Evolutionary conservation across 2,888 invertebrate species (phyloP), one percentile per base, ranked within the genome.

Genomic region (Pristionchus japonicus): DNA sequence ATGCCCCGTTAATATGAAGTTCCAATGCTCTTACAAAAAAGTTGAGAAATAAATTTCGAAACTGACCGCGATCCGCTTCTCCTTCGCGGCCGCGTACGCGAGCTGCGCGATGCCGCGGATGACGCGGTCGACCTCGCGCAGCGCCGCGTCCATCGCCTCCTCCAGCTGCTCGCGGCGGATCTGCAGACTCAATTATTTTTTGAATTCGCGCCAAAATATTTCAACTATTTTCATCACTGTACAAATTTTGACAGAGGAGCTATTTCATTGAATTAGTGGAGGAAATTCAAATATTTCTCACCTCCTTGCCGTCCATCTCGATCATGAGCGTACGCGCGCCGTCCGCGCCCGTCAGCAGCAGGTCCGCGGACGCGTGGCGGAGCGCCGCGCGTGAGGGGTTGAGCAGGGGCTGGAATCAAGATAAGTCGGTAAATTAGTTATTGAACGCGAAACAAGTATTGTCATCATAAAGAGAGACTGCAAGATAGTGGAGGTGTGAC

Each of bases 321-420:
- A 94, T 89, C 94, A 94, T 94, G 13, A 94, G 88, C 9, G 93
- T 90, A 27, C 89, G 89, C 37, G 96, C 96, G 23, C 47, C 77
- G 43, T 40, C 43, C 0, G 97, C 96, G 0, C 97, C 97, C 0
- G 97, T 96, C 0, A 99, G 96, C 6, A 99, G 96, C 64, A 99
- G 95, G 95, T 99, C 97, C 43, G 99, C 95, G 1, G 95, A 94
- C 3, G 98, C 97, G 0, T 96, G 94, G 91, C 96, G 96, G 89
- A 97, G 95, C 95, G 98, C 97, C 88, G 96, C 96, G 74, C 97
- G 96, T 0, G 97, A 97, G 0, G 99, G 99, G 95, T 99, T 98
- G 20, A 97, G 94, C 0, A 96, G 91, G 3, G 97, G 95, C n/a
- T 97, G 94, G 37, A 89, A 86, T 17, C n/a, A n/a, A n/a, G n/a